phyloP scores from a whole-genome alignment of 1,140 invertebrate species.

The Ectropis grisescens region DNA sequence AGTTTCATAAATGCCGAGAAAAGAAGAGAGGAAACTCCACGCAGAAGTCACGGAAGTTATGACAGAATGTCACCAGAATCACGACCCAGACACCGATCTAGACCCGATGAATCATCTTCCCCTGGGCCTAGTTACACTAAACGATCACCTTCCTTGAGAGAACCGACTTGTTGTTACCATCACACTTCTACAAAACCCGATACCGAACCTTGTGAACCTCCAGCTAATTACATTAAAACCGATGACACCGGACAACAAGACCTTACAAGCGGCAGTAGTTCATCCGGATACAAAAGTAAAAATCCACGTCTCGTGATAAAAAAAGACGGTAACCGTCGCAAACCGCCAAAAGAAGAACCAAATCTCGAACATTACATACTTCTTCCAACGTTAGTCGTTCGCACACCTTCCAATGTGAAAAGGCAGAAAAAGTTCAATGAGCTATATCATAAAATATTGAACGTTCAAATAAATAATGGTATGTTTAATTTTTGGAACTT shows the following conservation, averaged over 20 bases:
- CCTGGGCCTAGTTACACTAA: conserved; percentile 38
- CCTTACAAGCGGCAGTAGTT: conserved; percentile 28
- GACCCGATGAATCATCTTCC: conserved; percentile 24
- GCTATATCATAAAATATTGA: conserved; percentile 52
- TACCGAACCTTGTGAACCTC: neutral
- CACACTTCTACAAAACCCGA: conserved; percentile 20
- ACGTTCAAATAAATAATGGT: conserved; percentile 37
- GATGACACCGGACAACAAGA: conserved; percentile 4
- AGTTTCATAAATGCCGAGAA: conserved; percentile 20
- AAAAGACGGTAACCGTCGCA: conserved; percentile 37
- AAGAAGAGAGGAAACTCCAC: conserved; percentile 15
- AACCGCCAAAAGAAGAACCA: conserved; percentile 29
- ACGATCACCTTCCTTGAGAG: conserved; percentile 19
- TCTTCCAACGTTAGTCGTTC: conserved; percentile 51
- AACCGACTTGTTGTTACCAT: conserved; percentile 45
- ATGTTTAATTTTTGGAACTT: too few species aligned
- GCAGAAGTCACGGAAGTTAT: conserved; percentile 25
- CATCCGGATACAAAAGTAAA: conserved; percentile 19
- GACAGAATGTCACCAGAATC: conserved; percentile 21
- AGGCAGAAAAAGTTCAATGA: conserved; percentile 58
- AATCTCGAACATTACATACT: conserved; percentile 56
- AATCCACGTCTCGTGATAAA: conserved; percentile 40
- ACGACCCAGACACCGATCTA: conserved; percentile 11
- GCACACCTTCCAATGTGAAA: conserved; percentile 58
- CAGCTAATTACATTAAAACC: neutral